phyloP scores from a whole-genome alignment of 30 jellyfish, hydroid and myxozoan genomes.

The Turritopsis rubra region DNA sequence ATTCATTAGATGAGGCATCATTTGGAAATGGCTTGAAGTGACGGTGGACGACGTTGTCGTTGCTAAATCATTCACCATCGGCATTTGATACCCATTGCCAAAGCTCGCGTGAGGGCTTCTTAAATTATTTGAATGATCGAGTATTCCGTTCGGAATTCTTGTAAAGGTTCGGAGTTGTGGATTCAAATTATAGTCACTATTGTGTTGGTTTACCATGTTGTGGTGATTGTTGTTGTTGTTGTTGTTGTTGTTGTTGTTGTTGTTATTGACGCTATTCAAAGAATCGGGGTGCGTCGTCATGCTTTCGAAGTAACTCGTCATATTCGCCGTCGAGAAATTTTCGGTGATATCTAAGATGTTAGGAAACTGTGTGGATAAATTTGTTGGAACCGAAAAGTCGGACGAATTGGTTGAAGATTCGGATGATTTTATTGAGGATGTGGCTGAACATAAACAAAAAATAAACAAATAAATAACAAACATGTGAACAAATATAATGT shows the following conservation, averaged over 20 bases:
- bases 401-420: background rate
- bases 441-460: background rate
- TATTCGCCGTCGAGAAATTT: slow-evolving; percentile 5
- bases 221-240: background rate
- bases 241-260: background rate
- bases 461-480: too few species aligned
- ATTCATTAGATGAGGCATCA: slow-evolving; percentile 36
- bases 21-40: slow-evolving; percentile 18
- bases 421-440: slow-evolving; percentile 3
- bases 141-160: background rate
- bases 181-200: background rate
- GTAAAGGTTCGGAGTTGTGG: background rate
- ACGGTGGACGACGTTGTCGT: background rate
- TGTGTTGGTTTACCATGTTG: background rate
- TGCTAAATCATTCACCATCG: background rate
- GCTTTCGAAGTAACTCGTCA: slow-evolving; percentile 14
- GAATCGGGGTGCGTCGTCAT: background rate
- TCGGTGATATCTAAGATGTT: background rate
- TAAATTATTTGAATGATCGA: slow-evolving; percentile 12
- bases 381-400: slow-evolving; percentile 4
- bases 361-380: slow-evolving; percentile 8
- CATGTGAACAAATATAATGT: too few species aligned
- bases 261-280: background rate
- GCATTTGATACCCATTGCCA: slow-evolving; percentile 13
- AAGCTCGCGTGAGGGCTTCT: background rate